Evolutionary conservation across 2,888 invertebrate species (phyloP), one percentile per base, ranked within the genome.

Genomic region (Xanthorhoe spadicearia): DNA sequence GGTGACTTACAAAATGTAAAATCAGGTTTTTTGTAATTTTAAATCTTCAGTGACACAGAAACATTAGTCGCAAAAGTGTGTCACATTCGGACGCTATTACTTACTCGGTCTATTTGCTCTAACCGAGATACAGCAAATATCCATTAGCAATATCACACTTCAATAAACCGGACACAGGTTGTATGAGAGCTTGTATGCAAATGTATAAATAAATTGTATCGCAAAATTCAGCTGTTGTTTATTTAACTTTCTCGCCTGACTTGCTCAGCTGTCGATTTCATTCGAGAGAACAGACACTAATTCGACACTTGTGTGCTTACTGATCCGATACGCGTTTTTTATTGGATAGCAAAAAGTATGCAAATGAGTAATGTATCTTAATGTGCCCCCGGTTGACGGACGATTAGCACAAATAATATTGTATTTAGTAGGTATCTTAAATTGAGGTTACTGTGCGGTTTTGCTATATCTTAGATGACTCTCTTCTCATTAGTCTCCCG

Each of bases 231-330:
- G 56, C 59, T 72, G 69, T 73, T 69, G 57, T 75, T 76, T 77
- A 74, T 75, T 76, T 77, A 74, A 79, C 82, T 84, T 83, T 84
- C 83, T 77, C 79, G 72, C 62, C 61, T 56, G 28, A 13, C 17
- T 75, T 63, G 61, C 62, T 65, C 64, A 56, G 64, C 72, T 72
- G 71, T 75, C 72, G 66, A 64, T 76, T 74, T 77, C 71, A 77
- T 71, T 80, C 61, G 52, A 68, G 65, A 63, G 69, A 68, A 64
- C 19, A 46, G 50, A 61, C 58, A 59, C 57, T 57, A 60, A 67
- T 67, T 49, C 9, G 63, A 63, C 43, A 56, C 52, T 62, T 51
- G 53, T 43, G 46, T 59, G 62, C 59, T 61, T 48, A 67, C 62
- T 64, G 66, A 64, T 63, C 61, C 50, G 53, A 35, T 48, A 48